Conservation (phyloP, 53 echinoderm and acorn worm species). For the Apostichopus leukothele region DNA sequence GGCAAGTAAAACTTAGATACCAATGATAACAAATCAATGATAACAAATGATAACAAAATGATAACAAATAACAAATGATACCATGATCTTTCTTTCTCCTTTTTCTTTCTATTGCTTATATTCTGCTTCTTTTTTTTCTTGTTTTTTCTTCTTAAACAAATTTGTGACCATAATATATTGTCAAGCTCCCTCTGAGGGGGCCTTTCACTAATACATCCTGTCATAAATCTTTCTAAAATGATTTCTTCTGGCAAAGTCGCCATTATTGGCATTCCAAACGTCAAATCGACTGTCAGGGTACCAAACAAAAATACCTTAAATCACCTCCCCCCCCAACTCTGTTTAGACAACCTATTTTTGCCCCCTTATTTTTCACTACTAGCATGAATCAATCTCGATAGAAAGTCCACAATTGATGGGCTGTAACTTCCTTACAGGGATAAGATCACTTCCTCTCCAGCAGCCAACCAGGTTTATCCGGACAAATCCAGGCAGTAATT, state of each 20-base stretch:
- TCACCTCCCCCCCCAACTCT: conserved; percentile 2
- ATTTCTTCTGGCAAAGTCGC: neutral
- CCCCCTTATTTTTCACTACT: neutral
- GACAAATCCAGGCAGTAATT: neutral
- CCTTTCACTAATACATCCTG: neutral
- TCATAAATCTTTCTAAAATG: neutral
- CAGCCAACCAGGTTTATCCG: neutral
- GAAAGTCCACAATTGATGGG: neutral
- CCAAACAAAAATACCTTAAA: neutral
- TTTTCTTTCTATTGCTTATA: no score
- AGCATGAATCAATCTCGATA: neutral
- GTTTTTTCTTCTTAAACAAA: neutral
- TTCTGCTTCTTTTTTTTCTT: no score
- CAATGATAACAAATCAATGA: no score
- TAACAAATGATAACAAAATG: no score
- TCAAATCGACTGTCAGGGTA: neutral
- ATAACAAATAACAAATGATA: no score
- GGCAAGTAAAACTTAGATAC: no score
- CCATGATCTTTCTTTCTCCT: no score
- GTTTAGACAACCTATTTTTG: neutral
- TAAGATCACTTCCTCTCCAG: neutral
- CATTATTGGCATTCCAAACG: neutral
- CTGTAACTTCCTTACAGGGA: conserved; percentile 27
- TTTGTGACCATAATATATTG: neutral
- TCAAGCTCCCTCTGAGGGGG: neutral